Percentiles rank a stretch among this genome's conserved stretches.
Evolutionary conservation across 2,113 vertebrate species (phyloP).

Genomic region (Gobius niger): DNA sequence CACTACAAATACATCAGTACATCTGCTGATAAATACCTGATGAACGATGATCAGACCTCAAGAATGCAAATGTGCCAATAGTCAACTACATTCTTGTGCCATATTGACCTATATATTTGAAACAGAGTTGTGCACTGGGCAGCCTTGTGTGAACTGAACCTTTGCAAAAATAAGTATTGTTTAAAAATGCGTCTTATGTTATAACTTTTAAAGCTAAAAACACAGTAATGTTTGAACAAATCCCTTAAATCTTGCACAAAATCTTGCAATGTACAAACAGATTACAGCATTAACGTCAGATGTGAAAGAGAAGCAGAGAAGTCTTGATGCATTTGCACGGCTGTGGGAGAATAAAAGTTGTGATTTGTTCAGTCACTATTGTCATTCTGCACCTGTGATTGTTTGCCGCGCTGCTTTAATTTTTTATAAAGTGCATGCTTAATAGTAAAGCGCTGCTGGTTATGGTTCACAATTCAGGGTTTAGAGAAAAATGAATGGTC

Average conservation of each 20-base stretch:
- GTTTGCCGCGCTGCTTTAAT: constrained; percentile 18
- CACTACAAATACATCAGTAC: too few relatives aligned
- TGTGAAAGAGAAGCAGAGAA: neutral
- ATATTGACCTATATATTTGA: neutral
- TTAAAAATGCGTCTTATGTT: neutral
- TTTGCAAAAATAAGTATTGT: neutral
- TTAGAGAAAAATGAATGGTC: neutral
- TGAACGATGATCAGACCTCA: too few relatives aligned
- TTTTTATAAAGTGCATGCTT: constrained; percentile 21
- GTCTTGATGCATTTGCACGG: constrained; percentile 2
- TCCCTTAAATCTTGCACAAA: neutral
- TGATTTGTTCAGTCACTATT: constrained; percentile 26
- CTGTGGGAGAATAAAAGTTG: constrained; percentile 9
- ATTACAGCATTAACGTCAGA: neutral
- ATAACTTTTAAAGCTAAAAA: neutral
- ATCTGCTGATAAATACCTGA: too few relatives aligned
- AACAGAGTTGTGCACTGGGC: neutral
- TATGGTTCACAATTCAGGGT: neutral
- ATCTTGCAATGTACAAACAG: neutral
- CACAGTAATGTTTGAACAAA: neutral
- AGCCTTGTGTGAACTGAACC: neutral
- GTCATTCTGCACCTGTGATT: constrained; percentile 25
- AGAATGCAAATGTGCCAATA: too few relatives aligned
- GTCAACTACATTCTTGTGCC: neutral
- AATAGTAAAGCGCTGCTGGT: neutral